Evolutionary conservation across 2,888 invertebrate genomes (phyloP).

Genomic region (Microctonus aethiopoides): DNA sequence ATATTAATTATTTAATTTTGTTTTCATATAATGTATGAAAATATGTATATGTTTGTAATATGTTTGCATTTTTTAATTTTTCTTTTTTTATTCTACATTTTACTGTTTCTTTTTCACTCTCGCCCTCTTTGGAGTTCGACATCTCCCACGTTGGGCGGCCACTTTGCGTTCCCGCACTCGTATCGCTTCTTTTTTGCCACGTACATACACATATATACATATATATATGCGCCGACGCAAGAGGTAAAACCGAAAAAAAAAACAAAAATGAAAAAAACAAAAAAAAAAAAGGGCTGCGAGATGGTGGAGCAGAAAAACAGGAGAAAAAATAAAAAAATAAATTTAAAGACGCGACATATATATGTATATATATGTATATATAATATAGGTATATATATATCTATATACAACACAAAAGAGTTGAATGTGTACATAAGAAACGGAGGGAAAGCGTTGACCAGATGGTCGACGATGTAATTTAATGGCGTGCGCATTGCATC

Average conservation of each 20-base stretch:
- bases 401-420: constrained; percentile 1
- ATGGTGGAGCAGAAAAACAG: not conserved
- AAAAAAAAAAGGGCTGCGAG: not conserved
- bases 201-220: not conserved
- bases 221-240: constrained; percentile 3
- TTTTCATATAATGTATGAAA: too few species aligned
- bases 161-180: constrained; percentile 30
- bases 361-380: not conserved
- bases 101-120: not conserved
- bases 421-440: constrained; percentile 6
- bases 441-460: constrained; percentile 17
- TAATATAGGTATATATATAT: too few species aligned
- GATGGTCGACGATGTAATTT: constrained; percentile 34
- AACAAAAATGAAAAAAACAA: too few species aligned
- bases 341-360: not conserved
- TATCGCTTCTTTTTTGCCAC: constrained; percentile 15
- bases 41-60: too few species aligned
- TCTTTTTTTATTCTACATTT: not conserved
- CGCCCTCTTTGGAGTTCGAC: not conserved
- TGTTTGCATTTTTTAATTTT: too few species aligned
- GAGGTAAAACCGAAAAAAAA: not conserved
- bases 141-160: constrained; percentile 32
- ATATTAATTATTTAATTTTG: too few species aligned
- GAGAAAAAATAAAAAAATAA: not conserved
- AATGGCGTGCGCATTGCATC: constrained; percentile 22